Conservation (phyloP, 2,888 invertebrate species). For the Colostygia pectinataria region DNA sequence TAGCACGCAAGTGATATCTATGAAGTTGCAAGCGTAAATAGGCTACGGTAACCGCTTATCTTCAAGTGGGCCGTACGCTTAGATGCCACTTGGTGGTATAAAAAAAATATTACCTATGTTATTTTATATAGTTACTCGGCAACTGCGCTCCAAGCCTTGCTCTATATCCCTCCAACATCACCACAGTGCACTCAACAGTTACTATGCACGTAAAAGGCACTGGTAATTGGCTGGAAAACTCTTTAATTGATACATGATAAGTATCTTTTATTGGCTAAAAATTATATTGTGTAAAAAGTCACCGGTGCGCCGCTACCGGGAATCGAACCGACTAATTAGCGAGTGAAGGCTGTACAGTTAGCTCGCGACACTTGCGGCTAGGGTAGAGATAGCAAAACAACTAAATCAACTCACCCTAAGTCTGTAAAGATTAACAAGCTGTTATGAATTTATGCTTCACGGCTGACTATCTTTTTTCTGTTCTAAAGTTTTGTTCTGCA, state of each 20-base stretch:
- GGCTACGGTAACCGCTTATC: too few species aligned
- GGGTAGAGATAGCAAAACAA: slow-evolving; percentile 39
- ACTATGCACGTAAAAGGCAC: slow-evolving; percentile 41
- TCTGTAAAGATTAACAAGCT: too few species aligned
- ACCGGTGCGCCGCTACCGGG: slow-evolving; percentile 50
- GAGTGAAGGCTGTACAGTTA: slow-evolving; percentile 55
- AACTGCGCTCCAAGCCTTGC: background rate
- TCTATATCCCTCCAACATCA: background rate
- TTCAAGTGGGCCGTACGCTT: too few species aligned
- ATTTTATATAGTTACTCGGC: background rate
- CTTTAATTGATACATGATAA: slow-evolving; percentile 61
- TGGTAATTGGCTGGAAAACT: slow-evolving; percentile 52
- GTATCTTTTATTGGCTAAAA: slow-evolving; percentile 66
- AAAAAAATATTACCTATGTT: background rate
- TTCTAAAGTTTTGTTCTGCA: too few species aligned
- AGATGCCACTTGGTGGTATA: too few species aligned
- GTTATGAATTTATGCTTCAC: too few species aligned
- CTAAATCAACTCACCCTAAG: too few species aligned
- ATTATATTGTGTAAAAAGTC: slow-evolving; percentile 58
- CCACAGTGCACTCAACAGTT: slow-evolving; percentile 10
- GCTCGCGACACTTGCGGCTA: slow-evolving; percentile 54
- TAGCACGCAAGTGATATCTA: too few species aligned
- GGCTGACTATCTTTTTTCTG: too few species aligned
- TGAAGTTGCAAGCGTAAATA: too few species aligned
- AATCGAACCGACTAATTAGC: slow-evolving; percentile 70